A percentile compares a stretch with the other conserved stretches of the same genome.
These are phyloP conservation scores for Theocolax elegans DNA, from an alignment of 1,140 invertebrate species.

Conservation along the genomic window DNA sequence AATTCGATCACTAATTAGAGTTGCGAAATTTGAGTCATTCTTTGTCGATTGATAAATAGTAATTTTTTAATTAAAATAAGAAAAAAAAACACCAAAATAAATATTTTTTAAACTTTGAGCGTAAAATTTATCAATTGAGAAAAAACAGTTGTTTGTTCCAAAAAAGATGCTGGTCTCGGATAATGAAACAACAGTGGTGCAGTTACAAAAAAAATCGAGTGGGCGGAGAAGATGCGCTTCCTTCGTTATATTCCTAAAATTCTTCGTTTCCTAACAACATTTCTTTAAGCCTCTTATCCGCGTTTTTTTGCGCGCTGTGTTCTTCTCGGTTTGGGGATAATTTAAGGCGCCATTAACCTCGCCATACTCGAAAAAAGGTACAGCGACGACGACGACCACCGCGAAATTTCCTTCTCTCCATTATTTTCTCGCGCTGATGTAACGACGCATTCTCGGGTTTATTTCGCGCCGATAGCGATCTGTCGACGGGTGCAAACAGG, in stretches of 20 bases:
- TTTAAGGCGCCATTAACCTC: slow-evolving; percentile 26
- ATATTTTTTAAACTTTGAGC: too few relatives aligned
- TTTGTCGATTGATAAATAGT: neutral
- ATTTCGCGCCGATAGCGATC: slow-evolving; percentile 6
- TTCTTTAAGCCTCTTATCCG: neutral
- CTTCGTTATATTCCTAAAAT: slow-evolving; percentile 22
- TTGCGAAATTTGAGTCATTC: too few relatives aligned
- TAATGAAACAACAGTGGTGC: neutral
- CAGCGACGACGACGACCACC: neutral
- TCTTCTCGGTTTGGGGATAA: slow-evolving; percentile 3
- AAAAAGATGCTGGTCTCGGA: too few relatives aligned
- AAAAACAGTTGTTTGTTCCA: too few relatives aligned
- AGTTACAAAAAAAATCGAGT: too few relatives aligned
- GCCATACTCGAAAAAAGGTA: neutral
- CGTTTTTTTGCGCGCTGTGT: slow-evolving; percentile 6
- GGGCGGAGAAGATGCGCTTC: neutral
- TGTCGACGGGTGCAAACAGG: neutral
- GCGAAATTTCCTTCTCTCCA: neutral
- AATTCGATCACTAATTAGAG: too few relatives aligned
- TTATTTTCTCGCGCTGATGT: neutral
- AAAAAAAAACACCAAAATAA: too few relatives aligned
- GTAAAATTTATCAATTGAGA: too few relatives aligned
- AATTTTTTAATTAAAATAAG: too few relatives aligned
- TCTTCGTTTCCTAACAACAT: slow-evolving; percentile 1
- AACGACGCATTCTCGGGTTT: neutral